These are phyloP conservation scores for Varanus komodoensis DNA, from an alignment of 2,113 vertebrate genomes.

Conservation along the genomic window DNA sequence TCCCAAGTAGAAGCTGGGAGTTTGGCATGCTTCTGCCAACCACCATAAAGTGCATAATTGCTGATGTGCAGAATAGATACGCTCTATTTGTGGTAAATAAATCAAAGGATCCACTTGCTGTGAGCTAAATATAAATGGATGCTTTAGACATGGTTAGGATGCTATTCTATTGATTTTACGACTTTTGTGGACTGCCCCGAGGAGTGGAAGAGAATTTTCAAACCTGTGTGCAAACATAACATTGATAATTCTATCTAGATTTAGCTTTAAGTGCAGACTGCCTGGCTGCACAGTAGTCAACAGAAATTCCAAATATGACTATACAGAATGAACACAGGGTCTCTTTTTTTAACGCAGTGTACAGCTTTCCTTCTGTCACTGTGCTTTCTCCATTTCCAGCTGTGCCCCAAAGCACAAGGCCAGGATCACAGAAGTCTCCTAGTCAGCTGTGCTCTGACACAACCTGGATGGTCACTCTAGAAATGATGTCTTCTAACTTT, in stretches of 20 bases:
- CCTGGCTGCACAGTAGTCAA: too few relatives aligned
- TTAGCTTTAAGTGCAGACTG: too few relatives aligned
- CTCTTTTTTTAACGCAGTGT: background rate
- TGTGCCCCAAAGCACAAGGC: background rate
- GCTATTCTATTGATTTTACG: background rate
- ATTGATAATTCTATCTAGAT: too few relatives aligned
- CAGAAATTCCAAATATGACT: background rate
- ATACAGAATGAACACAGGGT: background rate
- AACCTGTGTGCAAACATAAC: too few relatives aligned
- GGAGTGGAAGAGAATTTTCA: too few relatives aligned
- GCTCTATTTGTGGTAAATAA: background rate
- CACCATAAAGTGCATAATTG: background rate
- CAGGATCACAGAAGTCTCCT: background rate
- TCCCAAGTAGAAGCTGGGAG: background rate
- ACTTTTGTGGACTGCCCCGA: too few relatives aligned
- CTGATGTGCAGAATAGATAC: background rate
- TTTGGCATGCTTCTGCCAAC: background rate
- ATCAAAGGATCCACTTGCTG: background rate
- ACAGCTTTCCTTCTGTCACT: background rate
- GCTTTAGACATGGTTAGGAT: too few relatives aligned
- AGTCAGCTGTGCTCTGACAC: background rate
- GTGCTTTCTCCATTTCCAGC: slow-evolving; percentile 1
- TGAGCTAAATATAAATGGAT: too few relatives aligned
- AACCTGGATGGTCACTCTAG: background rate
- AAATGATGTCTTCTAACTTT: background rate